Base-by-base conservation (phyloP, 2,113 vertebrate genomes). In the Copsychus sechellarum region DNA sequence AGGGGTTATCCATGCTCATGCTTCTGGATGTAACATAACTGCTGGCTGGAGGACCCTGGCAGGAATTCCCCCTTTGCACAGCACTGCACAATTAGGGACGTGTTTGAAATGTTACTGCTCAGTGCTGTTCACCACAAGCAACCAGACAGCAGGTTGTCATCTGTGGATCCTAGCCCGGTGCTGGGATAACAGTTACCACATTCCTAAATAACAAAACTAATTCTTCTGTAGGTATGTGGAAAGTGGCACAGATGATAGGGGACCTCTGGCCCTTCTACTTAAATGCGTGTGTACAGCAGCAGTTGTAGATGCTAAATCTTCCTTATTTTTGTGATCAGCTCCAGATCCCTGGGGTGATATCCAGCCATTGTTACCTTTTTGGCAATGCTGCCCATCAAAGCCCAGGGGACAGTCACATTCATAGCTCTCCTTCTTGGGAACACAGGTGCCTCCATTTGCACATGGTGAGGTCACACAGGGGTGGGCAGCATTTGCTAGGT, bases 331-430 rank as follows among this genome's bases (percentile, higher is more conserved):
- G 34, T 7, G 6, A 54, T 45, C 31, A 40, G 0, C 42, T 65
- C 43, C 1, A 3, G 5, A 54, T 29, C 38, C 40, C 45, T 84
- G 50, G 10, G 23, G 72, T 70, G 51, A 64, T 66, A 85, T 28
- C 28, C 69, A 65, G 40, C 12, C 16, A 40, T 69, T 5, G 12
- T 81, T 98, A 99, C 99, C 99, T 99, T 99, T 99, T 93, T 99
- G 99, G 93, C 99, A 99, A 74, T 99, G 98, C 33, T 97, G 97
- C 28, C 99, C 99, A 81, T 99, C 99, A 0, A 99, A 99, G 70
- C 99, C 99, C 72, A 99, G 97, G 14, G 98, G 97, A 85, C 99
- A 99, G 97, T 99, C 99, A 69, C 99, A 99, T 67, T 99, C 98
- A 0, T 99, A 99, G 65, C 91, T 89, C 54, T 99, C 99, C 96